Conservation (phyloP, 1,140 invertebrate genomes). For the Platyscapa corneri region DNA sequence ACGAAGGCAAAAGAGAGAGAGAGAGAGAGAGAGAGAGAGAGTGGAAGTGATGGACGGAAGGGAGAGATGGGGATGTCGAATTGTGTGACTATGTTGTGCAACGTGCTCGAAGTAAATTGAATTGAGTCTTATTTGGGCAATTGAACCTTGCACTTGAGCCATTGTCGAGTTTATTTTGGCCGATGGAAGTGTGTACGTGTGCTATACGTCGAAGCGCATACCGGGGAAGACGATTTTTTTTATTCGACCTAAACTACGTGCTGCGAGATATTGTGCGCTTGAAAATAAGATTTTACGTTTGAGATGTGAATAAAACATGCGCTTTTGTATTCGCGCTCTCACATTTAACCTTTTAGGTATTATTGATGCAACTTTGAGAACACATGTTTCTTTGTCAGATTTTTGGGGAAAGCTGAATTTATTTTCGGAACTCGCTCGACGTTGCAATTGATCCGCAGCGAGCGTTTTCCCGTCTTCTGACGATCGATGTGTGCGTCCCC, state of each 20-base stretch:
- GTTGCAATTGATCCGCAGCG: too few species aligned
- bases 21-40: not conserved
- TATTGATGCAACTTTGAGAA: not conserved
- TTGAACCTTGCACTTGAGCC: not conserved
- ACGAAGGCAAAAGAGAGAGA: too few species aligned
- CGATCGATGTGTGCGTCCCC: too few species aligned
- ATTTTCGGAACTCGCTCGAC: too few species aligned
- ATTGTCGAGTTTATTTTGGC: slow-evolving; percentile 14
- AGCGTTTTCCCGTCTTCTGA: too few species aligned
- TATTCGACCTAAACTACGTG: not conserved
- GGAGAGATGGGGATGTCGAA: not conserved
- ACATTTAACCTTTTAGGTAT: not conserved
- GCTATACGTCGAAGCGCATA: not conserved
- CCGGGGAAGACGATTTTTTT: not conserved
- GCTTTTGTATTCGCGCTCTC: not conserved
- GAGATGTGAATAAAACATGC: not conserved
- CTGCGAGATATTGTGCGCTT: not conserved
- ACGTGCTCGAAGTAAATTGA: slow-evolving; percentile 6
- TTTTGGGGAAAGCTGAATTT: too few species aligned
- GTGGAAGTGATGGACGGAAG: too few species aligned
- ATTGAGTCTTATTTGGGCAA: slow-evolving; percentile 23
- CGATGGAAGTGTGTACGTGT: not conserved
- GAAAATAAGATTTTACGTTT: not conserved
- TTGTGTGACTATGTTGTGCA: not conserved
- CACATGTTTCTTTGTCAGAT: not conserved